A percentile compares a stretch with the other conserved stretches of the same genome.
Conservation (phyloP, 2,113 vertebrate species). For the Megaleporinus macrocephalus region DNA sequence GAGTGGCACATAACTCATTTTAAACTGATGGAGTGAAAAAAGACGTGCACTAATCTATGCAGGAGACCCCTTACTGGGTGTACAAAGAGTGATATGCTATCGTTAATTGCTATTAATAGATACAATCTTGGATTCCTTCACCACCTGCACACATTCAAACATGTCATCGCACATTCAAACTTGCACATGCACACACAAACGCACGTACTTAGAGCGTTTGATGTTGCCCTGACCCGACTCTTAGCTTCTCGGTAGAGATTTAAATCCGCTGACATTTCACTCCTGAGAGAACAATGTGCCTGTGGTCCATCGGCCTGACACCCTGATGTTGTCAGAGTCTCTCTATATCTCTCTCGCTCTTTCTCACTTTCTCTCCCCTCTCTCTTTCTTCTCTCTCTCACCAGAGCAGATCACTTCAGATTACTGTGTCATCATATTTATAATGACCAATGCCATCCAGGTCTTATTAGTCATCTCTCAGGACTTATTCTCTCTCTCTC, state of each 20-base stretch:
- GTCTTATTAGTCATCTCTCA: neutral
- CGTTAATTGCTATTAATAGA: neutral
- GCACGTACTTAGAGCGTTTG: slow-evolving; percentile 23
- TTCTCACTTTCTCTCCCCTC: neutral
- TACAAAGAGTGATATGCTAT: neutral
- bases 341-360: neutral
- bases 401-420: neutral
- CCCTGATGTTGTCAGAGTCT: slow-evolving; percentile 5
- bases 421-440: neutral
- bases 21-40: neutral
- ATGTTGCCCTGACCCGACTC: slow-evolving; percentile 34
- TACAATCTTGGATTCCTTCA: neutral
- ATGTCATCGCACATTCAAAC: neutral
- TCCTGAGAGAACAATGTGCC: slow-evolving; percentile 42
- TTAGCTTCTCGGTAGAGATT: slow-evolving; percentile 16
- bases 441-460: neutral
- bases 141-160: neutral
- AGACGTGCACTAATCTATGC: neutral
- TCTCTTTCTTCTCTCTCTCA: neutral
- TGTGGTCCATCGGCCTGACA: slow-evolving; percentile 26
- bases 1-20: neutral
- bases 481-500: neutral
- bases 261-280: slow-evolving; percentile 39
- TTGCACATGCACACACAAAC: neutral
- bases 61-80: neutral